Percentiles rank a stretch among this genome's conserved stretches.
These are phyloP conservation scores for Ridgeia piscesae DNA, from an alignment of 1,140 invertebrate species.

Conservation along the genomic window DNA sequence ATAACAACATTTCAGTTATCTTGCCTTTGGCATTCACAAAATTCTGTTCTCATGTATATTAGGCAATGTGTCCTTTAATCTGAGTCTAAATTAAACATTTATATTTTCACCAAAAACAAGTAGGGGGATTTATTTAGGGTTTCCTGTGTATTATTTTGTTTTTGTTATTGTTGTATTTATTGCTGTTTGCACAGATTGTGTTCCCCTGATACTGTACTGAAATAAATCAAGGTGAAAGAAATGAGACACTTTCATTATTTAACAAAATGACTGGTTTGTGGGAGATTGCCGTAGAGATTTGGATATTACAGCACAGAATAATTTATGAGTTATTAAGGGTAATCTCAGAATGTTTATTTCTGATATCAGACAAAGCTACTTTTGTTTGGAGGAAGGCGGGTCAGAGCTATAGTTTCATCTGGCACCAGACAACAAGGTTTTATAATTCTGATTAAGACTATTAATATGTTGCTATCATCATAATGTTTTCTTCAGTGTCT, in stretches of 20 bases:
- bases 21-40: background rate
- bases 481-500: too few species aligned
- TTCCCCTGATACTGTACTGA: background rate
- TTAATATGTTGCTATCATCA: too few species aligned
- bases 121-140: background rate
- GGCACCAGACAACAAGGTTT: too few species aligned
- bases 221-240: background rate
- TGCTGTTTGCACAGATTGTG: background rate
- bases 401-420: too few species aligned
- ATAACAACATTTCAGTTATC: background rate
- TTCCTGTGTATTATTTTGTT: background rate
- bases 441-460: too few species aligned
- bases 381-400: too few species aligned
- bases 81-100: background rate
- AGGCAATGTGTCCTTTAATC: background rate
- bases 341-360: too few species aligned
- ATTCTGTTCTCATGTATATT: background rate
- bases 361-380: too few species aligned
- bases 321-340: too few species aligned
- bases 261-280: background rate
- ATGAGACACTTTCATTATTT: background rate
- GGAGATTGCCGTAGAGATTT: background rate
- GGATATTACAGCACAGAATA: too few species aligned
- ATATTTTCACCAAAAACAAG: background rate
- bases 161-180: background rate